These are phyloP conservation scores for Callimorpha dominula DNA, from an alignment of 2,888 invertebrate species.

Conservation along the genomic window DNA sequence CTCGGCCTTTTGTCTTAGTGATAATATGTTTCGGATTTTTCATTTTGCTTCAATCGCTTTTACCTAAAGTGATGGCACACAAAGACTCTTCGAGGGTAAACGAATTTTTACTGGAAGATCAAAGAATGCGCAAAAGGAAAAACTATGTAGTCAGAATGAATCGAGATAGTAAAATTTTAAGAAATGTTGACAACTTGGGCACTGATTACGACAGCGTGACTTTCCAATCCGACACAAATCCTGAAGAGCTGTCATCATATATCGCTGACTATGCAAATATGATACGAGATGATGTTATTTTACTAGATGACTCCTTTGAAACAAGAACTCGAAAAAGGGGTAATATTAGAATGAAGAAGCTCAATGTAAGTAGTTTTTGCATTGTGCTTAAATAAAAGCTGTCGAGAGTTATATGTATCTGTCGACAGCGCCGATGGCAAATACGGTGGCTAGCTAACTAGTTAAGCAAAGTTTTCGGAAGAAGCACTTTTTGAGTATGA, in stretches of 20 bases:
- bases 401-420: no score
- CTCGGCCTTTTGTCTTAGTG: conserved; percentile 55
- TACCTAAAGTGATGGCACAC: conserved; percentile 65
- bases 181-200: conserved; percentile 59
- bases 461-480: no score
- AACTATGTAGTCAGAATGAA: conserved; percentile 70
- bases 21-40: conserved; percentile 64
- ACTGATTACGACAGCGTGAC: conserved; percentile 62
- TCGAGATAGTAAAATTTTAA: conserved; percentile 61
- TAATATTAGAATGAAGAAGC: conserved; percentile 70
- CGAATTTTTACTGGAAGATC: conserved; percentile 69
- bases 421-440: no score
- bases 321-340: conserved; percentile 78
- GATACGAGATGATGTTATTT: conserved; percentile 77
- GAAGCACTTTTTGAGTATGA: no score
- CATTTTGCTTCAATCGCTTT: conserved; percentile 62
- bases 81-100: conserved; percentile 64
- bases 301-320: conserved; percentile 78
- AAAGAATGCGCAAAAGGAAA: conserved; percentile 68
- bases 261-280: conserved; percentile 79
- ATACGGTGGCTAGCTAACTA: no score
- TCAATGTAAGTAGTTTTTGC: conserved; percentile 60
- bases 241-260: conserved; percentile 72
- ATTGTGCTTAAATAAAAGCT: not conserved
- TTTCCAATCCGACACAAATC: conserved; percentile 58